phyloP scores from a whole-genome alignment of 2,113 vertebrate genomes.

The Trogon surrucura region DNA sequence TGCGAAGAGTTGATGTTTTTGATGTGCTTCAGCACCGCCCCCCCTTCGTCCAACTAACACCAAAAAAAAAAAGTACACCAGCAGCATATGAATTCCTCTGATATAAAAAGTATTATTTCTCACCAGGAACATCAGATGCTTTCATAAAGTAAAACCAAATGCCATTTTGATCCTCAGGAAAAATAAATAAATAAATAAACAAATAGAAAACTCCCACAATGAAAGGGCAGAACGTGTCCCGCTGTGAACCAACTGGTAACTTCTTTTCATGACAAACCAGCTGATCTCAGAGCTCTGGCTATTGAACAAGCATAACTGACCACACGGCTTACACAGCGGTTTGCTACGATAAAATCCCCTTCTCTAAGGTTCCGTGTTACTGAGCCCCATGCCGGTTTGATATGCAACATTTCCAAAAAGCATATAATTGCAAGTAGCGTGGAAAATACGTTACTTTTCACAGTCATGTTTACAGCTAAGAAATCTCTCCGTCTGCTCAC shows the following conservation, averaged over 20 bases:
- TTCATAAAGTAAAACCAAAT: background rate
- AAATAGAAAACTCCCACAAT: background rate
- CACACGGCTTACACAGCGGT: background rate
- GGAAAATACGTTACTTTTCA: background rate
- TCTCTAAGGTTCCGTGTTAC: background rate
- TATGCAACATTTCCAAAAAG: background rate
- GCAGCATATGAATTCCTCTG: background rate
- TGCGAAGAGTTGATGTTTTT: background rate
- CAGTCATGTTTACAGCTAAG: background rate
- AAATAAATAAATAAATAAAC: too few species aligned
- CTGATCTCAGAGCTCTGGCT: background rate
- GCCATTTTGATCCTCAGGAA: background rate
- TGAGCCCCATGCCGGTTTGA: background rate
- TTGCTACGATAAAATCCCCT: background rate
- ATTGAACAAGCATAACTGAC: background rate
- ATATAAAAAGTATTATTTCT: background rate
- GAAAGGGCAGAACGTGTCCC: background rate
- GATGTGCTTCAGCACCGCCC: background rate
- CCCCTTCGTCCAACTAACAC: background rate
- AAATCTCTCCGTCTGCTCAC: background rate
- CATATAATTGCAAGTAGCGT: background rate
- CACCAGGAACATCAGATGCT: background rate
- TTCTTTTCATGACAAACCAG: background rate
- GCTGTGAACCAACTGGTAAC: background rate
- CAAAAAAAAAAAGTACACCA: background rate